Evolutionary conservation across 2,797 vertebrate species (phyloP), one percentile per base, ranked within the genome.

Genomic region (Amniataba percoides): DNA sequence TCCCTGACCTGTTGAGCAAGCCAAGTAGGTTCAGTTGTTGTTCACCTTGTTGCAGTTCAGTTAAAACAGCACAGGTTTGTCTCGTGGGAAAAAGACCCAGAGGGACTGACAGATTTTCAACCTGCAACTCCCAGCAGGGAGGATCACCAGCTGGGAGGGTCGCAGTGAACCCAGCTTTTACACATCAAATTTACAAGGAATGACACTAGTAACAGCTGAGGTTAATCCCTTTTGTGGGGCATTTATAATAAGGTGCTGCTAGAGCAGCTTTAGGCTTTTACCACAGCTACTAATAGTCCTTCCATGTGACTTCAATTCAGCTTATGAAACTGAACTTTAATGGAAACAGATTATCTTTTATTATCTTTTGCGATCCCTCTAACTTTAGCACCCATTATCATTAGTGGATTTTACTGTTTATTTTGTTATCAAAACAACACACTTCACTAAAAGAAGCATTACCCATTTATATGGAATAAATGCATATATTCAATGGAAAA

Each of bases 1-100:
- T 52, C 27, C 25, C 57, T 74, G 70, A 84, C 82, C 34, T 53
- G 89, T 74, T 31, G 36, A 88, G 58, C 85, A 55, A 62, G 87
- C 67, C 27, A 7, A 60, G 69, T 71, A 5, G 56, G 73, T 87
- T 79, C 36, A 42, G 53, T 43, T 48, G 48, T 55, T 70, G 16
- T 74, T 71, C 39, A 39, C 16, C n/a, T 60, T 7, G 42, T 23
- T 55, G 56, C 13, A 16, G 21, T 42, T 21, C 15, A 23, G 42
- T 60, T 66, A 1, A 43, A 42, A 21, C 36, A 62, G 8, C 18
- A 69, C 36, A 64, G 12, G 40, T 77, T 78, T 65, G 9, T 52
- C 12, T 57, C 43, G 16, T 62, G 25, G 72, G 68, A 63, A 81
- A 81, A 72, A 55, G 16, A 46, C 39, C 73, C 21, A 16, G 3